These are phyloP conservation scores for Xiphias gladius DNA, from an alignment of 2,113 vertebrate species.

Conservation along the genomic window DNA sequence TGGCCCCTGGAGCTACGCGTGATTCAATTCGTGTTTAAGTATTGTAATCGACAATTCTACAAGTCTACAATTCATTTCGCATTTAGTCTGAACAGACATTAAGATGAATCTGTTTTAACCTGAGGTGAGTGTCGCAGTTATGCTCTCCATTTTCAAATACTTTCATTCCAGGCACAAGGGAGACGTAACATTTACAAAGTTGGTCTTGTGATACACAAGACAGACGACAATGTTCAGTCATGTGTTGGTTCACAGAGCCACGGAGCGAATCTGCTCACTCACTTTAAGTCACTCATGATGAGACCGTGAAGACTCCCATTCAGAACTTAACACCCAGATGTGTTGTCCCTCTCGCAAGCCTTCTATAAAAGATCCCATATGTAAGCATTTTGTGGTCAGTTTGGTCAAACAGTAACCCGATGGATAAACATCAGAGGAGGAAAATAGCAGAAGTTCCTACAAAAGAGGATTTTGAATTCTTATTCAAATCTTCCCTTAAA, in stretches of 20 bases:
- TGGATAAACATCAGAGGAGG: not conserved
- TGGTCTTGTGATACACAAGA: not conserved
- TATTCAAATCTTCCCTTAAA: slow-evolving; percentile 2
- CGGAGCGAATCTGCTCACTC: slow-evolving; percentile 5
- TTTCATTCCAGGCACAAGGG: not conserved
- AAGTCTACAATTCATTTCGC: too few species aligned
- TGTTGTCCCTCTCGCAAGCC: not conserved
- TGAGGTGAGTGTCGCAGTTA: not conserved
- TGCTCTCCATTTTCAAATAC: not conserved
- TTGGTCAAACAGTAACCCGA: not conserved
- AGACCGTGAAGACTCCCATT: not conserved
- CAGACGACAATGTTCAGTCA: not conserved
- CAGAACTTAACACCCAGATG: not conserved
- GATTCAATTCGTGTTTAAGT: too few species aligned
- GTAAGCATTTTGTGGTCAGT: not conserved
- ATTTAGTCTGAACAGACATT: not conserved
- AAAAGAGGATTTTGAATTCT: not conserved
- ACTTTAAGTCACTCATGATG: not conserved
- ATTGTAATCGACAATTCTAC: too few species aligned
- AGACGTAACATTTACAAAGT: slow-evolving; percentile 4
- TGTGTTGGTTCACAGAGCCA: not conserved
- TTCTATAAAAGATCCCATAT: slow-evolving; percentile 6
- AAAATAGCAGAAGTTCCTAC: too few species aligned
- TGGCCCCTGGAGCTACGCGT: too few species aligned
- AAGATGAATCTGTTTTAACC: not conserved